Percentiles rank a stretch among this genome's conserved stretches.
Evolutionary conservation across 2,888 invertebrate genomes (phyloP).

Genomic region (Ichneumoninae sp.): DNA sequence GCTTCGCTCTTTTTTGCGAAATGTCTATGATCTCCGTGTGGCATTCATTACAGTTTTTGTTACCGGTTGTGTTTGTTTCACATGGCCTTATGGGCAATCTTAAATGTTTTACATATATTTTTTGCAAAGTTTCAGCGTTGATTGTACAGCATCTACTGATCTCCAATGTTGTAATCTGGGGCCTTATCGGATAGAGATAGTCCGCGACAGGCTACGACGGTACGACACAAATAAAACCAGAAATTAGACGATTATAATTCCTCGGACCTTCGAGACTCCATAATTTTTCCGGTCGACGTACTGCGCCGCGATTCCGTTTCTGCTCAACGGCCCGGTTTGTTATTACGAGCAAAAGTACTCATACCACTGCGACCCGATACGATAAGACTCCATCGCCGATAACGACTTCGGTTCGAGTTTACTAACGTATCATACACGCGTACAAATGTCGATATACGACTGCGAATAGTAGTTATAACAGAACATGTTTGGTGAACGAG

Average conservation of each 20-base stretch:
- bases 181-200: too few relatives aligned
- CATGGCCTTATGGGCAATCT: too few relatives aligned
- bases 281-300: background rate
- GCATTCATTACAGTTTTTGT: too few relatives aligned
- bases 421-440: background rate
- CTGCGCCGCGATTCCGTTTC: background rate
- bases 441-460: background rate
- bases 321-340: background rate
- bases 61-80: too few relatives aligned
- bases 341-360: slow-evolving; percentile 13
- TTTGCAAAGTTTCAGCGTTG: too few relatives aligned
- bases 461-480: slow-evolving; percentile 1
- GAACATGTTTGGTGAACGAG: slow-evolving; percentile 44
- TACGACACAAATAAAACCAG: too few relatives aligned
- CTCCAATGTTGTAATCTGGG: too few relatives aligned
- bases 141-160: too few relatives aligned
- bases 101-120: too few relatives aligned
- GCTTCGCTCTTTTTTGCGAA: too few relatives aligned
- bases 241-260: background rate
- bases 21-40: too few relatives aligned
- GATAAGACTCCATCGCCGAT: slow-evolving; percentile 32
- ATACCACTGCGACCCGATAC: slow-evolving; percentile 4
- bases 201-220: too few relatives aligned
- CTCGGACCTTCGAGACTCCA: background rate
- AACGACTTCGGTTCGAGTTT: slow-evolving; percentile 5